Percentiles rank a stretch among this genome's conserved stretches.
phyloP scores from a whole-genome alignment of 2,113 vertebrate genomes.

The Anoura caudifer region DNA sequence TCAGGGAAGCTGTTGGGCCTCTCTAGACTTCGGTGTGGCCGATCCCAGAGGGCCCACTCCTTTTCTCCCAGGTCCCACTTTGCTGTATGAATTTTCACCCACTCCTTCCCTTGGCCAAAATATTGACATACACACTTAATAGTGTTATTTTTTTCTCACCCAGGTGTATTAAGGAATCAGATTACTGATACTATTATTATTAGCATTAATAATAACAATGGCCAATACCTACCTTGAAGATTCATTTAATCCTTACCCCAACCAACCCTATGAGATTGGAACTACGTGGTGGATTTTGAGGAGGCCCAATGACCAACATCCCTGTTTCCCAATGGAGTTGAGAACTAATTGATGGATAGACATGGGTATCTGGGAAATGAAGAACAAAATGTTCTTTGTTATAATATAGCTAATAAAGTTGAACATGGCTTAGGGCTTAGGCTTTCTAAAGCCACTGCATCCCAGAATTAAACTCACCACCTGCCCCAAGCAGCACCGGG shows the following conservation, averaged over 20 bases:
- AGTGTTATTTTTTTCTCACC: background rate
- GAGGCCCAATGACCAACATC: background rate
- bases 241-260: background rate
- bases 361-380: background rate
- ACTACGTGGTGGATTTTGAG: background rate
- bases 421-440: background rate
- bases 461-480: background rate
- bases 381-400: background rate
- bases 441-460: background rate
- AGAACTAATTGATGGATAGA: background rate
- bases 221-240: background rate
- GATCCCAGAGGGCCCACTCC: background rate
- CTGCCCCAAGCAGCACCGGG: background rate
- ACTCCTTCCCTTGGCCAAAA: slow-evolving; percentile 18
- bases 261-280: background rate
- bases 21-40: background rate
- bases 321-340: background rate
- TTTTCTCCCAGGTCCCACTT: background rate
- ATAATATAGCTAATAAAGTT: background rate
- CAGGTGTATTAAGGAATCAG: background rate
- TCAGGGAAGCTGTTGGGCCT: background rate
- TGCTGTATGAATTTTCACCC: background rate
- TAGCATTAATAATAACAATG: background rate
- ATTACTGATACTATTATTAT: background rate
- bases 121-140: background rate